A percentile compares a stretch with the other conserved stretches of the same genome.
These are phyloP conservation scores for Alaudala cheleensis DNA, from an alignment of 2,113 vertebrate species.

Conservation along the genomic window DNA sequence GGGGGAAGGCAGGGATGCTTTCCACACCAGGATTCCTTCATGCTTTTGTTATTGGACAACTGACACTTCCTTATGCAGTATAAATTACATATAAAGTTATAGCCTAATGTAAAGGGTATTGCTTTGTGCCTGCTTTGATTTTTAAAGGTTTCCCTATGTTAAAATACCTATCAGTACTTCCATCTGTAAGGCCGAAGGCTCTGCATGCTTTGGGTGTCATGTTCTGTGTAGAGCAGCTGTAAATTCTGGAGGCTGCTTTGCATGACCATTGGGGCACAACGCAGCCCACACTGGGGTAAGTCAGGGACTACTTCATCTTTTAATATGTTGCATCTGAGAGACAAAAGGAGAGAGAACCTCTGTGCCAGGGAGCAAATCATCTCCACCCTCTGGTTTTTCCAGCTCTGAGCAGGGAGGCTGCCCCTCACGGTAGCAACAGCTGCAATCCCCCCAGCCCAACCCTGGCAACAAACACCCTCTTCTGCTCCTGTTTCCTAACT, in stretches of 20 bases:
- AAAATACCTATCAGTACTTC: not conserved
- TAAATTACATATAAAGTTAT: not conserved
- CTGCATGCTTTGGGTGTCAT: not conserved
- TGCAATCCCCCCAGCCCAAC: not conserved
- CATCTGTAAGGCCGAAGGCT: fast-evolving
- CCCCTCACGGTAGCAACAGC: not conserved
- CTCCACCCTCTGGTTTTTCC: not conserved
- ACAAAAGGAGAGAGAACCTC: not conserved
- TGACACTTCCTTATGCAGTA: not conserved
- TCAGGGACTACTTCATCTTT: not conserved
- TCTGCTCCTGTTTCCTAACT: not conserved
- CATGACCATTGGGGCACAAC: not conserved
- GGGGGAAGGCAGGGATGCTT: not conserved
- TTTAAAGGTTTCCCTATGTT: not conserved
- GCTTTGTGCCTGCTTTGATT: not conserved
- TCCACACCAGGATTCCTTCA: not conserved
- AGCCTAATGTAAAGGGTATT: not conserved
- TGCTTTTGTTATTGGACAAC: not conserved
- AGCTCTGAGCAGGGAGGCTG: not conserved
- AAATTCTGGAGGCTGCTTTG: conserved; percentile 9
- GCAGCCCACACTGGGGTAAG: not conserved
- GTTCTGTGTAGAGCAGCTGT: not conserved
- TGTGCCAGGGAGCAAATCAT: fast-evolving
- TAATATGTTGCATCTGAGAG: not conserved
- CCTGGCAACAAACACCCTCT: not conserved